phyloP scores from a whole-genome alignment of 2,888 invertebrate species.

The Pyrgus malvae region DNA sequence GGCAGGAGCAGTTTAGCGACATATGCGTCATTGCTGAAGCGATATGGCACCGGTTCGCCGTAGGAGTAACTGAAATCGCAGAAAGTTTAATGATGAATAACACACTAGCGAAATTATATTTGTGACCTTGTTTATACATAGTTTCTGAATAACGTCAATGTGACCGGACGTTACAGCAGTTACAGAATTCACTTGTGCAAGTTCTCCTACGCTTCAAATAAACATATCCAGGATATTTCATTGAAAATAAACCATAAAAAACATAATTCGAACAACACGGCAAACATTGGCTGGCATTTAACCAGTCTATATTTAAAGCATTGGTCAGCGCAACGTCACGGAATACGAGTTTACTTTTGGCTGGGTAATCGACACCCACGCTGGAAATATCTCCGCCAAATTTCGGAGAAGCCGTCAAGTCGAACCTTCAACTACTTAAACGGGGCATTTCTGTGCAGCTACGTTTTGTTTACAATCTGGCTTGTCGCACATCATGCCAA shows the following conservation, averaged over 20 bases:
- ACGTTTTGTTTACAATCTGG: slow-evolving; percentile 35
- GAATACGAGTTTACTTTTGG: slow-evolving; percentile 53
- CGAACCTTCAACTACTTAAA: slow-evolving; percentile 10
- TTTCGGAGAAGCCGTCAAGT: slow-evolving; percentile 18
- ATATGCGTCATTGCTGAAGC: slow-evolving; percentile 87
- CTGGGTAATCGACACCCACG: slow-evolving; percentile 60
- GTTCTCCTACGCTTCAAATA: slow-evolving; percentile 26
- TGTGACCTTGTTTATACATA: slow-evolving; percentile 19
- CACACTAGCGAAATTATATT: background rate
- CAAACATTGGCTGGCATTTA: slow-evolving; percentile 73
- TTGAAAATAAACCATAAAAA: slow-evolving; percentile 62
- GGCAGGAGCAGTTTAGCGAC: slow-evolving; percentile 86
- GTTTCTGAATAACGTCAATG: slow-evolving; percentile 6
- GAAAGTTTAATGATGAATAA: background rate
- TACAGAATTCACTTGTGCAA: slow-evolving; percentile 12
- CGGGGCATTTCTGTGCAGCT: slow-evolving; percentile 7
- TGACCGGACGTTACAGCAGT: slow-evolving; percentile 11
- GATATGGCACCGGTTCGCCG: slow-evolving; percentile 80
- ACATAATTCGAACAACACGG: slow-evolving; percentile 53
- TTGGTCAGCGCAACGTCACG: slow-evolving; percentile 52
- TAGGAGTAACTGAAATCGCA: slow-evolving; percentile 72
- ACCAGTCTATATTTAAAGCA: slow-evolving; percentile 67
- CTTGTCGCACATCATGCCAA: slow-evolving; percentile 53
- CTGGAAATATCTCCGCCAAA: slow-evolving; percentile 40
- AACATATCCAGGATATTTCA: slow-evolving; percentile 36